Evolutionary conservation across 2,113 vertebrate species (phyloP).

Genomic region (Gymnarchus niloticus): DNA sequence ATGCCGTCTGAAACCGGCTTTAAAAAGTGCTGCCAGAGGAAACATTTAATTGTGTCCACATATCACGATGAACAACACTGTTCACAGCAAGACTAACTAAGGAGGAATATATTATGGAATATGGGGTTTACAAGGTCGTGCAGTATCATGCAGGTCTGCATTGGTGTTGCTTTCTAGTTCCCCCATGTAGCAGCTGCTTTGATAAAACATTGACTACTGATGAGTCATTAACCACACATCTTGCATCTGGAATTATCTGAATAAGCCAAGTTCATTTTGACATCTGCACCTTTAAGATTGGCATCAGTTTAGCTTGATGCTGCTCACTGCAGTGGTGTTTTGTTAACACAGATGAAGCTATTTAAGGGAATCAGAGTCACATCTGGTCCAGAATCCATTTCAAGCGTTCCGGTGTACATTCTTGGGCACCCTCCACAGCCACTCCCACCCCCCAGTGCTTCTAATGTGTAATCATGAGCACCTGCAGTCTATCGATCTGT

Average conservation of each 20-base stretch:
- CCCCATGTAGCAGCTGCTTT: not conserved
- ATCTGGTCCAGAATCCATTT: not conserved
- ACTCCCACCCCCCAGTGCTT: not conserved
- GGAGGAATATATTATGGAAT: not conserved
- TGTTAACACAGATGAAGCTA: not conserved
- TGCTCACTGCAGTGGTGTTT: not conserved
- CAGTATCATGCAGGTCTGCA: not conserved
- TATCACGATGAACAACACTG: constrained; percentile 24
- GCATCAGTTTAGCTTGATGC: not conserved
- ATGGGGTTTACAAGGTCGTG: not conserved
- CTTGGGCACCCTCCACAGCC: not conserved
- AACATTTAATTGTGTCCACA: constrained; percentile 32
- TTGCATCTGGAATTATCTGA: not conserved
- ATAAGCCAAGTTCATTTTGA: not conserved
- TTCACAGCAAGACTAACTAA: not conserved
- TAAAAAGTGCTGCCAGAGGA: constrained; percentile 10
- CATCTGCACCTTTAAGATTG: not conserved
- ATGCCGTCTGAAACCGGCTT: constrained; percentile 21
- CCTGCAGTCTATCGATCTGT: not conserved
- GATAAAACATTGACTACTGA: not conserved
- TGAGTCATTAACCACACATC: not conserved
- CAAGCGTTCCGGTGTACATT: not conserved
- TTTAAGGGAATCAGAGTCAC: not conserved
- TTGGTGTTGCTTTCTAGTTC: no score
- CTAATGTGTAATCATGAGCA: not conserved